Evolutionary conservation across 2,888 invertebrate species (phyloP).

Genomic region (Rhabditophanes sp.): DNA sequence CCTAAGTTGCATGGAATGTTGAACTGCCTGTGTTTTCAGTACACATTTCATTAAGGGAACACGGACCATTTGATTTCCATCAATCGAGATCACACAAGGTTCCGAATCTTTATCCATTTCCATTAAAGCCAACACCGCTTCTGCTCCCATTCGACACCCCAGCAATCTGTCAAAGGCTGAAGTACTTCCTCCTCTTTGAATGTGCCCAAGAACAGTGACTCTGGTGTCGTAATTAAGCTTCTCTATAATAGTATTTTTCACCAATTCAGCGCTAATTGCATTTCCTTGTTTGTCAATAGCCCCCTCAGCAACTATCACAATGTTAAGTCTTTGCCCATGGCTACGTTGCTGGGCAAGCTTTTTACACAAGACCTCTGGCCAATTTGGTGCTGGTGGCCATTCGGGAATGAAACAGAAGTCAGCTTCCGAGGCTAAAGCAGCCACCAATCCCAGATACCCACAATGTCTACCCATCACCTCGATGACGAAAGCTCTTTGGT

Average conservation of each 20-base stretch:
- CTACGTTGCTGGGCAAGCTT: constrained; percentile 54
- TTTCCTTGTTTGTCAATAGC: constrained; percentile 84
- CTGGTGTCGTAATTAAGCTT: constrained; percentile 79
- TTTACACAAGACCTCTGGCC: constrained; percentile 77
- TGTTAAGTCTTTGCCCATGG: constrained; percentile 64
- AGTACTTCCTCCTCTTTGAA: constrained; percentile 91
- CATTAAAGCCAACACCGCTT: constrained; percentile 89
- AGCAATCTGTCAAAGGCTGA: constrained; percentile 94
- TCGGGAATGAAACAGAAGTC: constrained; percentile 97
- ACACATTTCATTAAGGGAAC: constrained; percentile 94
- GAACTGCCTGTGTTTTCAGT: constrained; percentile 57
- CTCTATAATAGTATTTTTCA: constrained; percentile 51
- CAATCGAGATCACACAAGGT: constrained; percentile 49
- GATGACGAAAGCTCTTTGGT: constrained; percentile 97
- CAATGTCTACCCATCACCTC: constrained; percentile 96
- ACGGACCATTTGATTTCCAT: constrained; percentile 90
- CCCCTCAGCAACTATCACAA: constrained; percentile 93
- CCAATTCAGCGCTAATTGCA: constrained; percentile 77
- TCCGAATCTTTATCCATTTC: constrained; percentile 52
- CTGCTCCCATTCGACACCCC: constrained; percentile 96
- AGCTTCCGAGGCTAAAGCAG: constrained; percentile 81
- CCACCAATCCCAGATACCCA: constrained; percentile 92
- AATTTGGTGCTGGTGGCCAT: constrained; percentile 76
- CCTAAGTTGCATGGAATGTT: constrained; percentile 76
- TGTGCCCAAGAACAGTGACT: constrained; percentile 91